A percentile compares a stretch with the other conserved stretches of the same genome.
These are phyloP conservation scores for Propithecus coquereli DNA, from an alignment of 2,113 vertebrate genomes.

Conservation along the genomic window DNA sequence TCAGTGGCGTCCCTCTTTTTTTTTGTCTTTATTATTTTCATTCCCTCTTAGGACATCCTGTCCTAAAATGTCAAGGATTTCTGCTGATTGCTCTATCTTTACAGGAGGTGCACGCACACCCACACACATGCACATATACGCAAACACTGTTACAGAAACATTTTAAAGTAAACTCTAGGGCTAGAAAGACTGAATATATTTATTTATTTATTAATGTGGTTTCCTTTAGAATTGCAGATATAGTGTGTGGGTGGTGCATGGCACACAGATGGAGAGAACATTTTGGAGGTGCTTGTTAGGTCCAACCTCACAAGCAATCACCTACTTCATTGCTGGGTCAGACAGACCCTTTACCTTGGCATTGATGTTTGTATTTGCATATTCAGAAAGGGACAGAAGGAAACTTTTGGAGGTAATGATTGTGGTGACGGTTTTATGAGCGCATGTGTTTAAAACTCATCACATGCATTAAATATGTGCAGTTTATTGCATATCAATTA, in stretches of 20 bases:
- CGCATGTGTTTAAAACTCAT: background rate
- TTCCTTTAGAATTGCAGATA: background rate
- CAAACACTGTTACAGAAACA: background rate
- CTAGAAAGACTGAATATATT: background rate
- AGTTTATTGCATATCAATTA: background rate
- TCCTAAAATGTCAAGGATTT: constrained; percentile 13
- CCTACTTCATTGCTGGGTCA: background rate
- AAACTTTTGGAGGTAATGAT: background rate
- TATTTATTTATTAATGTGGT: background rate
- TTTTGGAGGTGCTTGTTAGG: background rate
- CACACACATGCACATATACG: background rate
- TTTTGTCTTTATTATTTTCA: background rate
- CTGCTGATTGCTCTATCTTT: background rate
- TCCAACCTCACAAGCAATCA: background rate
- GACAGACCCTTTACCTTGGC: background rate
- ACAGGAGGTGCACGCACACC: background rate
- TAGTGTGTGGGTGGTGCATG: background rate
- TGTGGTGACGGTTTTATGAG: background rate
- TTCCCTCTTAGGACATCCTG: background rate
- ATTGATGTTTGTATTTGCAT: background rate
- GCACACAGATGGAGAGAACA: background rate
- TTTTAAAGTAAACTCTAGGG: background rate
- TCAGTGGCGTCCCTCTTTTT: background rate
- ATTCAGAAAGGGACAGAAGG: background rate
- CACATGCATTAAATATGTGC: background rate